These are phyloP conservation scores for Deroplatys truncata DNA, from an alignment of 2,888 invertebrate genomes.

Conservation along the genomic window DNA sequence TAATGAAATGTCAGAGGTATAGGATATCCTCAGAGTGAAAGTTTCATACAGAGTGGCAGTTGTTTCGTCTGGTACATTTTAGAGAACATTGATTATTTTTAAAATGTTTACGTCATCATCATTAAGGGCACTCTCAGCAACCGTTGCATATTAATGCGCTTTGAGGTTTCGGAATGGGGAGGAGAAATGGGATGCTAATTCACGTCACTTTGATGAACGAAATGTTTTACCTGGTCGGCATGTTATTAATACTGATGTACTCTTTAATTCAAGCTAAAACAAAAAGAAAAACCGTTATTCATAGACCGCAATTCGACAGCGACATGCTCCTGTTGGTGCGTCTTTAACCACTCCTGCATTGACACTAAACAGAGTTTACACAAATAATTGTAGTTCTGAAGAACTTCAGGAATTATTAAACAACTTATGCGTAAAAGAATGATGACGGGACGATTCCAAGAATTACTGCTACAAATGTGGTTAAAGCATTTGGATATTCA, in stretches of 20 bases:
- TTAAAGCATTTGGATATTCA: no score
- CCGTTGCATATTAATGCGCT: not conserved
- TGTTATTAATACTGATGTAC: not conserved
- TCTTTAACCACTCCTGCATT: no score
- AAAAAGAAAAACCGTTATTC: not conserved
- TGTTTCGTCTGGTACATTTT: not conserved
- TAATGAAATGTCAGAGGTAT: not conserved
- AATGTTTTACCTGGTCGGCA: not conserved
- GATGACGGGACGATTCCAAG: no score
- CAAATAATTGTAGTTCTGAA: no score
- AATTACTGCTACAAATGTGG: no score
- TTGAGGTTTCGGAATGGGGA: not conserved
- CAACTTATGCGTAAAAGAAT: no score
- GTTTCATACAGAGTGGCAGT: not conserved
- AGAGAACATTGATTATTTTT: not conserved
- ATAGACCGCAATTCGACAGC: no score
- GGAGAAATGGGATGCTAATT: not conserved
- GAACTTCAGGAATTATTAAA: no score
- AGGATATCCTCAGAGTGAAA: not conserved
- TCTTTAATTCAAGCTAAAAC: not conserved
- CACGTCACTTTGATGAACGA: not conserved
- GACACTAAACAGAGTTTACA: no score
- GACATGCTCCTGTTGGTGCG: no score
- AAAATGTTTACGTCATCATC: not conserved
- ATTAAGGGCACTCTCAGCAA: not conserved